Evolutionary conservation across 1,140 invertebrate species (phyloP).

Genomic region (Coboldia fuscipes): DNA sequence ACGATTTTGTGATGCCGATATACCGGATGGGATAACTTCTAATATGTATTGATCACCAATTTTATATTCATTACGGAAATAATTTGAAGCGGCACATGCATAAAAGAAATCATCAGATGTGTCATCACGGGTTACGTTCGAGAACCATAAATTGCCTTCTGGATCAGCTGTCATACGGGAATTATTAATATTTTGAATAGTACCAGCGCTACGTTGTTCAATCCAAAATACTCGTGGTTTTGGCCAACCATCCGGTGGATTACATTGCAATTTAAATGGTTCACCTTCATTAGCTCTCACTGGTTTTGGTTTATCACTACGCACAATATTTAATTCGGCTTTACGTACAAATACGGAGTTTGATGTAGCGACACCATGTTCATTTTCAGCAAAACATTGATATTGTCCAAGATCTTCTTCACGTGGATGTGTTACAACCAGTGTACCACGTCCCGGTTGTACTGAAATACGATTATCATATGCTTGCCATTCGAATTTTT

Average conservation of each 20-base stretch:
- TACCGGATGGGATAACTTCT: conserved; percentile 53
- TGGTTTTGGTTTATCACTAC: conserved; percentile 42
- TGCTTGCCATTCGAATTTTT: conserved; percentile 68
- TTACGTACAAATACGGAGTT: conserved; percentile 90
- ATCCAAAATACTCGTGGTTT: conserved; percentile 88
- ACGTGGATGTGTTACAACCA: conserved; percentile 69
- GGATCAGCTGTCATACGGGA: conserved; percentile 85
- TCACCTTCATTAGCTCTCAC: conserved; percentile 60
- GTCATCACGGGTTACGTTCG: conserved; percentile 74
- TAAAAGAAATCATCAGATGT: conserved; percentile 64
- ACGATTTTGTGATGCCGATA: conserved; percentile 52
- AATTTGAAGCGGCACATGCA: conserved; percentile 70
- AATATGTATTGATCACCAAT: conserved; percentile 64
- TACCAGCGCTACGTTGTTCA: conserved; percentile 52
- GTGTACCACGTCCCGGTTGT: conserved; percentile 73
- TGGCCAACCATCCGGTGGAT: conserved; percentile 84
- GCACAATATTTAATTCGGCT: conserved; percentile 81
- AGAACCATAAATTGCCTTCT: conserved; percentile 85
- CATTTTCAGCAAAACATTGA: conserved; percentile 91
- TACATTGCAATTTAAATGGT: conserved; percentile 66
- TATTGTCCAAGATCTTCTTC: conserved; percentile 91
- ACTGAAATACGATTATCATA: conserved; percentile 87
- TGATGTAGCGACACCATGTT: conserved; percentile 81
- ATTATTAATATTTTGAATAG: conserved; percentile 74
- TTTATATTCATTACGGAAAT: conserved; percentile 78